Conservation (phyloP, 1,140 invertebrate species). For the Cotesia vestalis region DNA sequence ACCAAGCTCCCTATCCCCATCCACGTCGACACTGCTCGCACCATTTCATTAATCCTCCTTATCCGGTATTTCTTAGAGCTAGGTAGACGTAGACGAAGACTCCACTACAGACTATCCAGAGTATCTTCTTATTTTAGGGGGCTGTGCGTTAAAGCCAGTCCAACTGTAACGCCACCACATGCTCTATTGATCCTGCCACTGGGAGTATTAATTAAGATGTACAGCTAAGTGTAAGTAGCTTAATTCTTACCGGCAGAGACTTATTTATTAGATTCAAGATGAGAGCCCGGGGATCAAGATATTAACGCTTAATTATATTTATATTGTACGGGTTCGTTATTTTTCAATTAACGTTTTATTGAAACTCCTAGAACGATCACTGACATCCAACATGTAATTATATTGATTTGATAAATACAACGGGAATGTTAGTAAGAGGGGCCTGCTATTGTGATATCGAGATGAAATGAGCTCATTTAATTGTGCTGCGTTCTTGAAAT, state of each 20-base stretch:
- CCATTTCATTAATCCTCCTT: constrained; percentile 42
- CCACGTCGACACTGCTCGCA: constrained; percentile 29
- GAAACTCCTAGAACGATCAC: not conserved
- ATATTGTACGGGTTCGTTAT: no score
- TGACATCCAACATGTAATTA: no score
- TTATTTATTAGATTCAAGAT: no score
- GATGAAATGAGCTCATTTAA: constrained; percentile 20
- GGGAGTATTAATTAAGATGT: no score
- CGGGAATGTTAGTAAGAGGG: not conserved
- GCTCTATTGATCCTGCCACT: no score
- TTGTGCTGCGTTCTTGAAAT: constrained; percentile 51
- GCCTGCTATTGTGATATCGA: constrained; percentile 2
- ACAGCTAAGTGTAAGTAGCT: no score
- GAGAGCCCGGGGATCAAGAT: no score
- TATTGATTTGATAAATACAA: no score
- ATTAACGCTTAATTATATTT: no score
- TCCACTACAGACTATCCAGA: constrained; percentile 13
- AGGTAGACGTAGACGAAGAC: constrained; percentile 8
- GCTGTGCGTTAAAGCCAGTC: not conserved
- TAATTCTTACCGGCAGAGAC: no score
- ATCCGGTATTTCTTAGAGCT: constrained; percentile 33
- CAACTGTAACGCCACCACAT: no score
- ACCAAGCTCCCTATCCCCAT: constrained; percentile 26
- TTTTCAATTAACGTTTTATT: not conserved
- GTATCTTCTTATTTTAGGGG: not conserved